A percentile compares a stretch with the other conserved stretches of the same genome.
Conservation (phyloP, 2,113 vertebrate species). For the Chaetodon auriga region DNA sequence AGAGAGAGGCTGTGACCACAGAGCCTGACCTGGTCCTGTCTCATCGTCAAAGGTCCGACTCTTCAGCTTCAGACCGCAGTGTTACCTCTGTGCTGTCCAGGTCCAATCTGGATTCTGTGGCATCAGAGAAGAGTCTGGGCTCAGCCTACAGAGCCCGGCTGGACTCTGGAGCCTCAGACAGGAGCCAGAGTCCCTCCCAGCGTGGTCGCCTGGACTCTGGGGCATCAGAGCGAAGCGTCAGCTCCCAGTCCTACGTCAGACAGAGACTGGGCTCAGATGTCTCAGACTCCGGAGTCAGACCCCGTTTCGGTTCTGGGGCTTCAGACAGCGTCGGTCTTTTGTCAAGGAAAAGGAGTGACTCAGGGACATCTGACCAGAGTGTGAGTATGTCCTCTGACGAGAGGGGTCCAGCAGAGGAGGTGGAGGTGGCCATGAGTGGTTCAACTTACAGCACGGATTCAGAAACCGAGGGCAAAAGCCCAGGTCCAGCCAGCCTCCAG, state of each 20-base stretch:
- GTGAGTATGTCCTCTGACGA: slow-evolving; percentile 62
- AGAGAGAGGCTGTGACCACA: slow-evolving; percentile 65
- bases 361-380: slow-evolving; percentile 63
- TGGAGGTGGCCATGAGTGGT: slow-evolving; percentile 36
- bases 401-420: slow-evolving; percentile 48
- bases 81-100: slow-evolving; percentile 51
- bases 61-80: slow-evolving; percentile 72
- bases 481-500: slow-evolving; percentile 21
- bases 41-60: slow-evolving; percentile 74
- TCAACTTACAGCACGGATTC: slow-evolving; percentile 72
- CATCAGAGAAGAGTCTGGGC: slow-evolving; percentile 61
- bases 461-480: slow-evolving; percentile 44
- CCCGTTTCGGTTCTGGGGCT: slow-evolving; percentile 57
- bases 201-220: slow-evolving; percentile 71
- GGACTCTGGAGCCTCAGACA: slow-evolving; percentile 79
- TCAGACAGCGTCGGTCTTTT: slow-evolving; percentile 54
- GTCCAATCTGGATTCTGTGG: slow-evolving; percentile 64
- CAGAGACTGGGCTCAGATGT: slow-evolving; percentile 76
- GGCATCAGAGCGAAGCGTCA: slow-evolving; percentile 67
- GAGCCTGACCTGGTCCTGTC: slow-evolving; percentile 73
- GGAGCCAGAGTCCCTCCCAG: slow-evolving; percentile 70
- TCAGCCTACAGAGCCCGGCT: slow-evolving; percentile 64
- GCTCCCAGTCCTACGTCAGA: slow-evolving; percentile 58
- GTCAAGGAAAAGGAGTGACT: slow-evolving; percentile 69
- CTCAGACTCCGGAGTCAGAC: slow-evolving; percentile 62